A percentile compares a stretch with the other conserved stretches of the same genome.
These are phyloP conservation scores for Sminthopsis crassicaudata DNA, from an alignment of 2,113 vertebrate species.

Conservation along the genomic window DNA sequence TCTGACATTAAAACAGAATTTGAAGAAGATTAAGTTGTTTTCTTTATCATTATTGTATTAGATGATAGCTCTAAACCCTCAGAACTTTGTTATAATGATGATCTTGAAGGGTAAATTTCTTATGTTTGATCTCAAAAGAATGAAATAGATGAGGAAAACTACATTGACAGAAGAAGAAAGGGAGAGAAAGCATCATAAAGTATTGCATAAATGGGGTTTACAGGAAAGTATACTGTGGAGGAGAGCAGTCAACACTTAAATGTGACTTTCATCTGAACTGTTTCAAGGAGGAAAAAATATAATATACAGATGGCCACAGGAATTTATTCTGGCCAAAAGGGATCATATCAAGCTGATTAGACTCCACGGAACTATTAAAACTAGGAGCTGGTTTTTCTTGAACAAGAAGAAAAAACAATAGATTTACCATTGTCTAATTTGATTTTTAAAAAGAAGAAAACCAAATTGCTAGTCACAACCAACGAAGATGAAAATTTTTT, in stretches of 20 bases:
- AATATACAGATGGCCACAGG: neutral
- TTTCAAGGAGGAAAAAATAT: neutral
- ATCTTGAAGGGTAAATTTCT: neutral
- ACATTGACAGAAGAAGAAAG: neutral
- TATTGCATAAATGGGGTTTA: neutral
- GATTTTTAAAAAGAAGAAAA: neutral
- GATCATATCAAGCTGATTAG: neutral
- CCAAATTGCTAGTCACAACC: neutral
- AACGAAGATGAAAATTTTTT: neutral
- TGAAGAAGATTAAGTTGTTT: neutral
- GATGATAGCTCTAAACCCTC: neutral
- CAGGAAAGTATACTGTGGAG: neutral
- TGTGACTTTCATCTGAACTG: neutral
- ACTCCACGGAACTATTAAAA: neutral
- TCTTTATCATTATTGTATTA: too few relatives aligned
- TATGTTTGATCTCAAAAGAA: neutral
- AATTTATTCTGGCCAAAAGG: neutral
- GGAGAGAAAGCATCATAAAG: too few relatives aligned
- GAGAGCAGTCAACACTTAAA: neutral
- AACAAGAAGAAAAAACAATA: neutral
- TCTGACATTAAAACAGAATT: neutral
- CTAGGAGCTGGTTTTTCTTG: neutral
- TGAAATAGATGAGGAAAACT: neutral
- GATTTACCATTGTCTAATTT: neutral
- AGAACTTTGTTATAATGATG: neutral